phyloP scores from a whole-genome alignment of 2,888 invertebrate species.

The Phalangium opilio region DNA sequence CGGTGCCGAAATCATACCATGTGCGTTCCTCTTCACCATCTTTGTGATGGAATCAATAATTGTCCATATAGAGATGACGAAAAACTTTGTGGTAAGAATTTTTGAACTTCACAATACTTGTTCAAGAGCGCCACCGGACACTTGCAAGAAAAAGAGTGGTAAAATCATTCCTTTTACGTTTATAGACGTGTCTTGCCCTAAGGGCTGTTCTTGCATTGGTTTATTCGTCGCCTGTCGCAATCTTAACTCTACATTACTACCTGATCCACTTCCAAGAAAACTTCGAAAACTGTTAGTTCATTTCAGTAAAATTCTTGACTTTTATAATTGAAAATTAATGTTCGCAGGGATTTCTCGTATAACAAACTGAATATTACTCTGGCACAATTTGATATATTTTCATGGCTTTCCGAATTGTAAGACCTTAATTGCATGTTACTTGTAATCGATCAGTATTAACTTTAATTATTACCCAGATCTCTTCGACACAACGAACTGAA shows the following conservation, averaged over 20 bases:
- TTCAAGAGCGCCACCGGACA: no score
- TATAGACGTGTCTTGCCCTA: constrained; percentile 22
- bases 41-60: constrained; percentile 24
- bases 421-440: no score
- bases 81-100: constrained; percentile 21
- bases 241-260: constrained; percentile 19
- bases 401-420: no score
- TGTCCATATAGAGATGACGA: constrained; percentile 26
- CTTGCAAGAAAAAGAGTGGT: no score
- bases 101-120: no score
- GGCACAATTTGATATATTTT: no score
- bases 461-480: no score
- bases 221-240: constrained; percentile 20
- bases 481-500: constrained; percentile 8
- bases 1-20: constrained; percentile 23
- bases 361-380: constrained; percentile 9
- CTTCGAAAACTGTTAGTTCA: constrained; percentile 21
- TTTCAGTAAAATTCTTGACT: background rate
- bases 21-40: constrained; percentile 23
- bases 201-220: constrained; percentile 21
- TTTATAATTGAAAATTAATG: no score
- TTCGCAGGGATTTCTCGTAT: constrained; percentile 20
- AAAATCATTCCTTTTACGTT: no score
- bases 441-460: no score
- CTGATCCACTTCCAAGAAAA: constrained; percentile 16